phyloP scores from a whole-genome alignment of 2,113 vertebrate genomes.

The Cettia cetti region DNA sequence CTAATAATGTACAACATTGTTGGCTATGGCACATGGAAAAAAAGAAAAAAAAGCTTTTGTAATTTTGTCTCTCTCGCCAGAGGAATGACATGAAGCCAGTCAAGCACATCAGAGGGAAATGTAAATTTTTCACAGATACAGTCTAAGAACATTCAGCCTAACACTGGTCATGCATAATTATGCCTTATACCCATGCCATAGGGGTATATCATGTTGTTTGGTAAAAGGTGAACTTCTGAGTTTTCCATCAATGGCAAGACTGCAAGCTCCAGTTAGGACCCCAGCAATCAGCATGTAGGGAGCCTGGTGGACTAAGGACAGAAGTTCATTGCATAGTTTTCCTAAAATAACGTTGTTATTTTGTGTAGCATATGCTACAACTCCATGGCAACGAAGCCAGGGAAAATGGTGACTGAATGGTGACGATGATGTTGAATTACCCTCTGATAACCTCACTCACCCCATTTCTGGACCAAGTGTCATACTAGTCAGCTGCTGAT shows the following conservation, averaged over 20 bases:
- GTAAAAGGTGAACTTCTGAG: neutral
- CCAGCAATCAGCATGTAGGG: neutral
- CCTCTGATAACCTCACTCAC: slow-evolving; percentile 34
- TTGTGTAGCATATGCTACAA: slow-evolving; percentile 21
- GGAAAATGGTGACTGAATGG: slow-evolving; percentile 21
- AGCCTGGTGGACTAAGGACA: neutral
- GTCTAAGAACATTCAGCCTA: neutral
- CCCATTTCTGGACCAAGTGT: neutral
- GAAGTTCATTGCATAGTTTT: slow-evolving; percentile 28
- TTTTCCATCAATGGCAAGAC: neutral
- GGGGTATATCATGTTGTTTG: neutral
- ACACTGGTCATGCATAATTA: neutral
- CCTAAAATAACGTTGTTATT: slow-evolving; percentile 50
- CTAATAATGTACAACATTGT: neutral
- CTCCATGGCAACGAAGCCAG: slow-evolving; percentile 10
- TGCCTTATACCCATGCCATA: neutral
- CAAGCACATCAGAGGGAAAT: neutral
- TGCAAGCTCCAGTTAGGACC: neutral
- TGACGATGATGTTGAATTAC: slow-evolving; percentile 7
- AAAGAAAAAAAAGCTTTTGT: slow-evolving; percentile 8
- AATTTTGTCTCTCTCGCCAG: neutral
- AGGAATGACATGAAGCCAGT: slow-evolving; percentile 4
- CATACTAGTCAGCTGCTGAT: neutral
- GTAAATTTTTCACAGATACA: slow-evolving; percentile 12
- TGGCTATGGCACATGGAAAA: slow-evolving; percentile 52